These are phyloP conservation scores for Capreolus pygargus DNA, from an alignment of 2,113 vertebrate genomes.

Conservation along the genomic window DNA sequence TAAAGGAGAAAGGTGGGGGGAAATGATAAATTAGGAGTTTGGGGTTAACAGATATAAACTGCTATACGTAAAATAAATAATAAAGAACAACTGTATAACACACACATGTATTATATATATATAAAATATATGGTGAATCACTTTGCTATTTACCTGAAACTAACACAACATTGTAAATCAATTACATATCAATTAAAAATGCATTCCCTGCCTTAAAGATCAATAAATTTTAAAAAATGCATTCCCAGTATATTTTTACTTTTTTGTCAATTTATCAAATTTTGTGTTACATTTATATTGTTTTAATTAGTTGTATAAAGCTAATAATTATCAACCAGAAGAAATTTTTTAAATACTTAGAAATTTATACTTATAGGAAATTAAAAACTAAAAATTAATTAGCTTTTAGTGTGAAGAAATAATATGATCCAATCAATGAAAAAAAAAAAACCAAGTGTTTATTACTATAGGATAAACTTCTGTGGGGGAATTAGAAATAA, in stretches of 20 bases:
- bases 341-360: background rate
- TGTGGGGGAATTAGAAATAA: background rate
- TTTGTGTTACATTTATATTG: background rate
- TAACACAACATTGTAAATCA: background rate
- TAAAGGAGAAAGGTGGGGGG: background rate
- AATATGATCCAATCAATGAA: background rate
- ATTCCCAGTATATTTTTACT: background rate
- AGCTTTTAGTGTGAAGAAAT: background rate
- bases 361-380: background rate
- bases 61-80: background rate
- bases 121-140: no score
- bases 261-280: background rate
- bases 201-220: no score
- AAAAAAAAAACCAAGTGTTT: background rate
- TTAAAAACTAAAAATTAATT: constrained; percentile 28
- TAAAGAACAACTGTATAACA: background rate
- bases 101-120: no score
- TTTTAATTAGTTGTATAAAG: background rate
- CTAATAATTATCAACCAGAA: background rate
- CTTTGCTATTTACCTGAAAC: no score
- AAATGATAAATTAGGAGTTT: background rate
- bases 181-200: background rate
- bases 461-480: constrained; percentile 7
- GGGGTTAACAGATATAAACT: background rate
- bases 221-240: background rate